Evolutionary conservation across 2,888 invertebrate species (phyloP).

Genomic region (Epirrhoe tristata): DNA sequence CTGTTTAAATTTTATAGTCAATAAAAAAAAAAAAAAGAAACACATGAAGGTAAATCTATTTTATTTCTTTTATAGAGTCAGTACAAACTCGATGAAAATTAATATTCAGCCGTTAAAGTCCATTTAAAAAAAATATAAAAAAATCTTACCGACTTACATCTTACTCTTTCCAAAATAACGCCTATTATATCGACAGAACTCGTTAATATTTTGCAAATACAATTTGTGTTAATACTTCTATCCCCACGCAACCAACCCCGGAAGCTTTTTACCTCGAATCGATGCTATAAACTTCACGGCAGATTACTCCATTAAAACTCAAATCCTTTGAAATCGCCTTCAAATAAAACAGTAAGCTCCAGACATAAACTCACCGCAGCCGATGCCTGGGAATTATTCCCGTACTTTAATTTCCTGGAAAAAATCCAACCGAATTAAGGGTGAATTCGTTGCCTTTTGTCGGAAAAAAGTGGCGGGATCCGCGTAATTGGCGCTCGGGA

Average conservation of each 20-base stretch:
- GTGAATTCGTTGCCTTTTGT: constrained; percentile 56
- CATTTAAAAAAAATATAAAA: too few relatives aligned
- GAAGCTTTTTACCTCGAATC: constrained; percentile 2
- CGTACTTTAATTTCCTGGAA: constrained; percentile 51
- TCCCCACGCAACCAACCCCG: background rate
- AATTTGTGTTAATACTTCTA: background rate
- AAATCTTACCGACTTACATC: too few relatives aligned
- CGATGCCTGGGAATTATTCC: constrained; percentile 55
- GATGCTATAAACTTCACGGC: constrained; percentile 5
- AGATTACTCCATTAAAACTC: constrained; percentile 10
- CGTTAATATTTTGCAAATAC: background rate
- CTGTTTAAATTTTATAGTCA: too few relatives aligned
- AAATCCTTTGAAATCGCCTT: constrained; percentile 25
- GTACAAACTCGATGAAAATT: too few relatives aligned
- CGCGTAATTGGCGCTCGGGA: constrained; percentile 63
- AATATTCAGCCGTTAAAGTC: too few relatives aligned
- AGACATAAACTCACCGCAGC: constrained; percentile 50
- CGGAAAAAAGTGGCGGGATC: constrained; percentile 50
- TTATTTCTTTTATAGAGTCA: too few relatives aligned
- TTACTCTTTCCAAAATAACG: too few relatives aligned
- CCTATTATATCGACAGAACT: too few relatives aligned
- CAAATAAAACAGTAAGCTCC: constrained; percentile 34
- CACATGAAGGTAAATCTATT: too few relatives aligned
- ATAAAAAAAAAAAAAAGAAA: too few relatives aligned
- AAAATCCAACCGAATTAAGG: constrained; percentile 57